Percentiles rank a stretch among this genome's conserved stretches.
These are phyloP conservation scores for Bicyclus anynana DNA, from an alignment of 1,140 invertebrate genomes.

Conservation along the genomic window DNA sequence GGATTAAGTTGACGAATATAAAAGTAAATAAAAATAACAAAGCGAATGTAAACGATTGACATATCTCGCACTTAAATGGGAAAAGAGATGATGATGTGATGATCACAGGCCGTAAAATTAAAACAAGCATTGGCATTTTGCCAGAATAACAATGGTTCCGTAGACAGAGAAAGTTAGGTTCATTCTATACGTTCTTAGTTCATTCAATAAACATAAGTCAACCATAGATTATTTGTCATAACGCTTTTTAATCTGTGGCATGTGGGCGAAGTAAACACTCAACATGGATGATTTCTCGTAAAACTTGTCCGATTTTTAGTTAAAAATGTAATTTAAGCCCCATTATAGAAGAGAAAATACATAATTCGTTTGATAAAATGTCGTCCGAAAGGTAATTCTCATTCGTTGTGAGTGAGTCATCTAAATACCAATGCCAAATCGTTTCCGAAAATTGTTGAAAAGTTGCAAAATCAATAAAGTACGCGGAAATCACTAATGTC, in stretches of 20 bases:
- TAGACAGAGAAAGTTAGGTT: too few species aligned
- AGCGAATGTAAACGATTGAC: too few species aligned
- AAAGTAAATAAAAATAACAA: too few species aligned
- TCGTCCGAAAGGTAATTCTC: slow-evolving; percentile 66
- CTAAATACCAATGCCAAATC: slow-evolving; percentile 28
- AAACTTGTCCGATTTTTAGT: slow-evolving; percentile 58
- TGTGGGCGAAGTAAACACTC: slow-evolving; percentile 65
- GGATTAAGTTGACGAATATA: too few species aligned
- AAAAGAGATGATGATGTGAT: too few species aligned
- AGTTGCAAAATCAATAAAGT: slow-evolving; percentile 77
- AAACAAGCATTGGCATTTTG: too few species aligned
- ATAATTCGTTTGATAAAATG: slow-evolving; percentile 47
- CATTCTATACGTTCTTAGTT: too few species aligned
- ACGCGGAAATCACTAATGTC: slow-evolving; percentile 75
- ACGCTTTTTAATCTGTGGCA: slow-evolving; percentile 19
- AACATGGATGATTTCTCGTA: slow-evolving; percentile 67
- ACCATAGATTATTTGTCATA: too few species aligned
- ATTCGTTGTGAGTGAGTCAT: slow-evolving; percentile 2
- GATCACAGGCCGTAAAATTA: too few species aligned
- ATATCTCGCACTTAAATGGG: too few species aligned
- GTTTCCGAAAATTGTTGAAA: slow-evolving; percentile 60
- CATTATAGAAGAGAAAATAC: slow-evolving; percentile 38
- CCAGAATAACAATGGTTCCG: too few species aligned
- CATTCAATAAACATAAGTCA: too few species aligned
- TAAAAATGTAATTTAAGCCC: slow-evolving; percentile 53